phyloP scores from a whole-genome alignment of 1,140 invertebrate species.

The Ceratina australensis region DNA sequence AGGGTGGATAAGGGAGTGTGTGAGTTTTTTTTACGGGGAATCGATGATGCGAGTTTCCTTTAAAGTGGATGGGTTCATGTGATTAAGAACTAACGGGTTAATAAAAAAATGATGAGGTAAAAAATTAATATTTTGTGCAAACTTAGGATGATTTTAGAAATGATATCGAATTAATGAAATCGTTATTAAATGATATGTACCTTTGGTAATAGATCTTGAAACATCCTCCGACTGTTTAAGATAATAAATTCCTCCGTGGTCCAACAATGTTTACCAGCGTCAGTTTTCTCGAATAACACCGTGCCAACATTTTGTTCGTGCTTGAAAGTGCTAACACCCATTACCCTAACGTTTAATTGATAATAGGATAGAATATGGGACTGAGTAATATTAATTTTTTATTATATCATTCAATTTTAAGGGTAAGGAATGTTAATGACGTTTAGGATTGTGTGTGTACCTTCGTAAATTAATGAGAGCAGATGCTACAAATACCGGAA shows the following conservation, averaged over 20 bases:
- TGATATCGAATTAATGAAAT: not conserved
- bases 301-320: conserved; percentile 65
- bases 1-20: not conserved
- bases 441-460: conserved; percentile 31
- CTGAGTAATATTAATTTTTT: not conserved
- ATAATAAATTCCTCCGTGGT: conserved; percentile 68
- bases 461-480: conserved; percentile 43
- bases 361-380: not conserved
- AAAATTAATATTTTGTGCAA: not conserved
- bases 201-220: conserved; percentile 72
- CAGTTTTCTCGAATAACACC: conserved; percentile 69
- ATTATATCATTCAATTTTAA: too few relatives aligned
- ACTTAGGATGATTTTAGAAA: not conserved
- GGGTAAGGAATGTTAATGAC: not conserved
- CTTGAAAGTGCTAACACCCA: conserved; percentile 49
- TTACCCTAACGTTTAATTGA: conserved; percentile 21
- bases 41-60: conserved; percentile 3
- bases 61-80: not conserved
- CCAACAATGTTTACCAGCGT: conserved; percentile 68
- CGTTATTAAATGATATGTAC: conserved; percentile 45
- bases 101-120: not conserved
- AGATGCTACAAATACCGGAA: conserved; percentile 48
- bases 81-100: too few relatives aligned
- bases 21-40: not conserved
- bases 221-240: conserved; percentile 67